Evolutionary conservation across 2,797 vertebrate species (phyloP), one percentile per base, ranked within the genome.

Genomic region (Alca torda): DNA sequence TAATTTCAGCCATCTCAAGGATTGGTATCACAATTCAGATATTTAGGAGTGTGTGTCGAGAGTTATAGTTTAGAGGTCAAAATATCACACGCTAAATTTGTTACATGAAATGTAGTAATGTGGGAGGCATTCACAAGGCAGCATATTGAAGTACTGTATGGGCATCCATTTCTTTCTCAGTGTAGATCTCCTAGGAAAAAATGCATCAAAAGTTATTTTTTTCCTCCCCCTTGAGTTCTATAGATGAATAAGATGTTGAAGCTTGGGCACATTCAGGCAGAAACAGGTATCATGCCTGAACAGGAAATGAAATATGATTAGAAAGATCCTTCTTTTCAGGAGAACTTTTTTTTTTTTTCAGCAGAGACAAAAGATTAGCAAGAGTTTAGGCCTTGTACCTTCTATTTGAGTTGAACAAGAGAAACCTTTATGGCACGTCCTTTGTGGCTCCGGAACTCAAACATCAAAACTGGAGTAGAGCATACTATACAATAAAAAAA

Each of bases 401-500:
- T 13, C 11, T 37, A 19, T 84, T 63, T 54, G 21, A 45, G 17
- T 33, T 63, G 28, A 46, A 46, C 24, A 43, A 53, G 28, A 81
- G 17, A 63, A 73, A 53, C 14, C 7, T 78, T 67, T 57, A 16
- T 18, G 24, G 9, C 0, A 0, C 30, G 8, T 61, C 20, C 57
- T 16, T 74, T 70, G 14, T 30, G 24, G 35, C 46, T 80, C 43
- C 28, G 12, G 57, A 76, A 51, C 9, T 63, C 11, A 50, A 82
- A 45, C 31, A 87, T 16, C 30, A 89, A 65, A 74, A 77, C 26
- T 69, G 19, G 9, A 37, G 6, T 24, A 59, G 16, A 78, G 4
- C 17, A 51, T 17, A 16, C 5, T 41, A 12, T 25, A 21, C 8
- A 84, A 37, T 28, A 30, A 76, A 28, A 48, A 48, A 48, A 23